Evolutionary conservation across 2,113 vertebrate species (phyloP).

Genomic region (Tachycineta bicolor): DNA sequence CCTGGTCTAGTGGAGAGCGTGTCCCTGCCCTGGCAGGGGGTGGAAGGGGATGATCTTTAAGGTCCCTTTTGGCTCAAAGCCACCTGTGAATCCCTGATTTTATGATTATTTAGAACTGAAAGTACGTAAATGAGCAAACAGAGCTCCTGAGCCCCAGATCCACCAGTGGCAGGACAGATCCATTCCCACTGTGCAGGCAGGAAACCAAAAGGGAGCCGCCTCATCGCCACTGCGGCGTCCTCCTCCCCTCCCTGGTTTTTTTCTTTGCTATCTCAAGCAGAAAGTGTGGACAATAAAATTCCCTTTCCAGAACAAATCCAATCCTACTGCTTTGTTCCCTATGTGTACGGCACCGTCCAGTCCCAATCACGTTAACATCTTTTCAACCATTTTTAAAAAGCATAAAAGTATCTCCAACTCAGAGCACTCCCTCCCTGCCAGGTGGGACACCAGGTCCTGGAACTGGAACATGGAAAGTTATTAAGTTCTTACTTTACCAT

Average conservation of each 20-base stretch:
- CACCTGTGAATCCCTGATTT: background rate
- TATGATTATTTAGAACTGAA: background rate
- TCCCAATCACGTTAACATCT: fast-evolving
- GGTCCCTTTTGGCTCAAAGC: background rate
- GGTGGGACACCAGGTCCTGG: background rate
- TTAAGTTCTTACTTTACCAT: background rate
- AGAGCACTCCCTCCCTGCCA: background rate
- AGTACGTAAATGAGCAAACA: fast-evolving
- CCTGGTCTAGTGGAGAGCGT: background rate
- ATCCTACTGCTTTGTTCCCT: background rate
- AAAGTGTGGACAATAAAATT: background rate
- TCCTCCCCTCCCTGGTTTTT: background rate
- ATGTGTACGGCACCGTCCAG: background rate
- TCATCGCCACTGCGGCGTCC: background rate
- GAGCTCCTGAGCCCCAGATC: background rate
- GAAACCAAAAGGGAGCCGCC: background rate
- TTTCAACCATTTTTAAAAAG: background rate
- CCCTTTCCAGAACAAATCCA: background rate
- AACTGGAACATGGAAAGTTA: fast-evolving
- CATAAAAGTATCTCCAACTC: background rate
- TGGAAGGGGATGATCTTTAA: background rate
- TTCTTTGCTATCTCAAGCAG: background rate
- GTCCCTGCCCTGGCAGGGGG: background rate
- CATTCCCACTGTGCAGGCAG: background rate
- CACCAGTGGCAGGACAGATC: background rate